Evolutionary conservation across 1,140 invertebrate genomes (phyloP).

Genomic region (Coelopa frigida): DNA sequence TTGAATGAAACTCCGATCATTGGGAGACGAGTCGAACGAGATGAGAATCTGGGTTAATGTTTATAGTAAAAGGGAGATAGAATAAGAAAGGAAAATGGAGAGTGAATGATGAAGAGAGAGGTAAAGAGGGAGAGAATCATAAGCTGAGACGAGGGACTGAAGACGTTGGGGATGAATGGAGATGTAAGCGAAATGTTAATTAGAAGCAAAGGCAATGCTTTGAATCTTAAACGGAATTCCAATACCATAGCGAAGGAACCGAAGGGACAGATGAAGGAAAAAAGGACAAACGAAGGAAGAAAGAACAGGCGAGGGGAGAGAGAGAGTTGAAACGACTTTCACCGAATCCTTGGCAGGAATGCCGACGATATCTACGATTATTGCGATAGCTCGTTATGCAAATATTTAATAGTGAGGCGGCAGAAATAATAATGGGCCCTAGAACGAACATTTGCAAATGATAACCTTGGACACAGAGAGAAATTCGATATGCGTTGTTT

Average conservation of each 20-base stretch:
- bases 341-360: no score
- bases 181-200: background rate
- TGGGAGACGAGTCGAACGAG: no score
- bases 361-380: no score
- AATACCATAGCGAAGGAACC: background rate
- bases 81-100: no score
- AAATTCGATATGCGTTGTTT: no score
- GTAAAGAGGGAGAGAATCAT: background rate
- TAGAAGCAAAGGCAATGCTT: background rate
- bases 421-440: background rate
- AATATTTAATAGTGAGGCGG: no score
- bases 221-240: background rate
- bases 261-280: background rate
- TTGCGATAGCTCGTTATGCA: no score
- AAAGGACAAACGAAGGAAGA: background rate
- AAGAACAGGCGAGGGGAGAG: background rate
- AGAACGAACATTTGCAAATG: background rate
- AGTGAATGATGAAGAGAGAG: background rate
- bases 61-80: no score
- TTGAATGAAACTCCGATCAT: no score
- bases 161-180: background rate
- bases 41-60: no score
- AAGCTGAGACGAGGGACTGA: slow-evolving; percentile 16
- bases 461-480: no score
- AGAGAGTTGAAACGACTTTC: background rate